phyloP scores from a whole-genome alignment of 2,888 invertebrate genomes.

The Agonum fuliginosum region DNA sequence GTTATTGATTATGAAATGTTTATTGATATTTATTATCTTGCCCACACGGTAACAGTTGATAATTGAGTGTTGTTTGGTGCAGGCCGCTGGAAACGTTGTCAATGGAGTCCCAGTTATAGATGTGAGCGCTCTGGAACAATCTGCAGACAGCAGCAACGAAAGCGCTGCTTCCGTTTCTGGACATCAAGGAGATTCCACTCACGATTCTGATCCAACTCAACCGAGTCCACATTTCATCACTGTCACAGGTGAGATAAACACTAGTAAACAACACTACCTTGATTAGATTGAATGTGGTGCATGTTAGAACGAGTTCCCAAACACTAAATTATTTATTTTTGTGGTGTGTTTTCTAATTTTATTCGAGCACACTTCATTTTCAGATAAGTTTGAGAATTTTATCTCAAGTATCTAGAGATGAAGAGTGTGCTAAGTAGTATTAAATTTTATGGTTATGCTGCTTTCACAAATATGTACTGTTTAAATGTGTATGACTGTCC shows the following conservation, averaged over 20 bases:
- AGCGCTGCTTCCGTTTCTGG: slow-evolving; percentile 74
- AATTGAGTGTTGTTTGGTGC: neutral
- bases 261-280: neutral
- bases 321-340: slow-evolving; percentile 20
- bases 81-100: slow-evolving; percentile 64
- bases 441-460: slow-evolving; percentile 37
- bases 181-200: slow-evolving; percentile 73
- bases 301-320: slow-evolving; percentile 28
- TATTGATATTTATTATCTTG: slow-evolving; percentile 35
- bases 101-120: slow-evolving; percentile 73
- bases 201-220: slow-evolving; percentile 74
- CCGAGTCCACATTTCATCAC: slow-evolving; percentile 80
- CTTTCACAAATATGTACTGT: slow-evolving; percentile 28
- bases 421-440: slow-evolving; percentile 26
- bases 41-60: neutral
- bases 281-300: slow-evolving; percentile 35
- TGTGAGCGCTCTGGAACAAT: slow-evolving; percentile 74
- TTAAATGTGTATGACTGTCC: slow-evolving; percentile 33
- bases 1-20: slow-evolving; percentile 42
- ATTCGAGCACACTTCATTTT: slow-evolving; percentile 10
- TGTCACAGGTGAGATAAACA: slow-evolving; percentile 78
- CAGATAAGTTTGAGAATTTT: slow-evolving; percentile 1
- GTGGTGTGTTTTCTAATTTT: neutral
- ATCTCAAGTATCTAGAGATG: slow-evolving; percentile 1
- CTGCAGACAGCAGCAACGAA: slow-evolving; percentile 77